Evolutionary conservation across 2,113 vertebrate species (phyloP).

Genomic region (Elanus axillaris): DNA sequence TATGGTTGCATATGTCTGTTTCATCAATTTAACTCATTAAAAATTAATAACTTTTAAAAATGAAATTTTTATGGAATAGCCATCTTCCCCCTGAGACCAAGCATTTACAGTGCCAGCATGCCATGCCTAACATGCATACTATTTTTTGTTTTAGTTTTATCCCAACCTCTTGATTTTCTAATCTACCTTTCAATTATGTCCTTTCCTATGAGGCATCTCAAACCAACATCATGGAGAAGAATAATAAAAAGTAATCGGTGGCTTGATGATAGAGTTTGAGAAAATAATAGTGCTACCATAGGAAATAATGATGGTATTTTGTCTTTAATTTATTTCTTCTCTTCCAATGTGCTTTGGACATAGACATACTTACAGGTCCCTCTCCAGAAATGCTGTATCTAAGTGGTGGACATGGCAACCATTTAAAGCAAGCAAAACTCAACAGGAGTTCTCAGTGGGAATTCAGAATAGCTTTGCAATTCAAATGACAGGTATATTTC

Average conservation of each 20-base stretch:
- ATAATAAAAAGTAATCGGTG: background rate
- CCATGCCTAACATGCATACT: background rate
- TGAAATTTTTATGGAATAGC: background rate
- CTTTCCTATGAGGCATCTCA: background rate
- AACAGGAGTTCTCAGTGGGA: background rate
- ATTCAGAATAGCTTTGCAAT: background rate
- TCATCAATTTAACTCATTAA: background rate
- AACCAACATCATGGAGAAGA: background rate
- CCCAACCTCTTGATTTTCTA: background rate
- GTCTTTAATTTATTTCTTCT: background rate
- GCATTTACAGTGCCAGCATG: background rate
- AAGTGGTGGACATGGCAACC: background rate
- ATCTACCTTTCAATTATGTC: background rate
- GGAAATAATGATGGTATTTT: background rate
- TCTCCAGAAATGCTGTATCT: background rate
- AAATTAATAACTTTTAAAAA: background rate
- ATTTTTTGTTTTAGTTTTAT: background rate
- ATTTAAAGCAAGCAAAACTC: background rate
- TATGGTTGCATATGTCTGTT: background rate
- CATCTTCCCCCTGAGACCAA: background rate
- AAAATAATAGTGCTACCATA: background rate
- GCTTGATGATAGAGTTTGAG: background rate
- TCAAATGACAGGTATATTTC: constrained; percentile 19
- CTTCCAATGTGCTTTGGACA: background rate
- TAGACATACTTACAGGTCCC: background rate